A percentile compares a stretch with the other conserved stretches of the same genome.
These are phyloP conservation scores for Coreoperca whiteheadi DNA, from an alignment of 2,113 vertebrate genomes.

Conservation along the genomic window DNA sequence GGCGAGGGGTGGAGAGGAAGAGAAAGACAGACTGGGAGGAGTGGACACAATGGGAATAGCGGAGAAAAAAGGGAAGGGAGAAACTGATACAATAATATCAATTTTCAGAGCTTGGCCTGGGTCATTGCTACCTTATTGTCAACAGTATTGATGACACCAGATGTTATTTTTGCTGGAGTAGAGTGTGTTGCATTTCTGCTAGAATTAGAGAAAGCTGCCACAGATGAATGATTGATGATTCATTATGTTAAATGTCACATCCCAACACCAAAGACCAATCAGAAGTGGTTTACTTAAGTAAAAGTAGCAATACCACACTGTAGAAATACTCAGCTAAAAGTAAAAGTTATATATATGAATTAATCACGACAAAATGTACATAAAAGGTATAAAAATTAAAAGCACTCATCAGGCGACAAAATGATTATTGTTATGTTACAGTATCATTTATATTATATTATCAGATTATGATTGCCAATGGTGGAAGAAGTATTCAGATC, in stretches of 20 bases:
- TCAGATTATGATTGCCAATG: background rate
- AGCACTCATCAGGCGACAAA: background rate
- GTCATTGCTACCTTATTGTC: constrained; percentile 39
- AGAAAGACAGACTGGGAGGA: constrained; percentile 61
- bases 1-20: constrained; percentile 53
- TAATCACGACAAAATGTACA: constrained; percentile 1
- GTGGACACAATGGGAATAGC: constrained; percentile 61
- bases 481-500: background rate
- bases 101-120: constrained; percentile 66
- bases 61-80: constrained; percentile 59
- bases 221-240: background rate
- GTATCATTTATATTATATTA: background rate
- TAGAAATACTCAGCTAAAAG: background rate
- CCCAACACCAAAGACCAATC: background rate
- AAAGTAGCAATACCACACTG: background rate
- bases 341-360: background rate
- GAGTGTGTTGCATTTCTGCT: background rate
- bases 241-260: background rate
- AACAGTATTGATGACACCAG: constrained; percentile 47
- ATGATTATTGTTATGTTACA: background rate
- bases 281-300: background rate
- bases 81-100: constrained; percentile 70
- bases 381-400: background rate
- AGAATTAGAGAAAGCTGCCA: background rate
- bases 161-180: constrained; percentile 8